Evolutionary conservation across 1,140 invertebrate genomes (phyloP).

Genomic region (Drosophila teissieri): DNA sequence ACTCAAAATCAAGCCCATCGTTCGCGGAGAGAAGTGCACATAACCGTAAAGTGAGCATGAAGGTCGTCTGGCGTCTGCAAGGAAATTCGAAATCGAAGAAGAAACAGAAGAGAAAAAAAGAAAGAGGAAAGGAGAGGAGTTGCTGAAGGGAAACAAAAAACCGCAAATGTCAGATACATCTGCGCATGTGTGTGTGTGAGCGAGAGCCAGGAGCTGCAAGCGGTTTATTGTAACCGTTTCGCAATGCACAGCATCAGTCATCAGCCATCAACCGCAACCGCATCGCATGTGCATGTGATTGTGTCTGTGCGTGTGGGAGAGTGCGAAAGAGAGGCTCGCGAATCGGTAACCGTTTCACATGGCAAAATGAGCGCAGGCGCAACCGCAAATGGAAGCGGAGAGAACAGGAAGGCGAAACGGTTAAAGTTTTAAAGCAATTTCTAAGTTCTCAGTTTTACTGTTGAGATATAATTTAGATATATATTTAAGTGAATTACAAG

Average conservation of each 20-base stretch:
- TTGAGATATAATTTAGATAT: no score
- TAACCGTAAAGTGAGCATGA: conserved; percentile 72
- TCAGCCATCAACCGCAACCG: conserved; percentile 39
- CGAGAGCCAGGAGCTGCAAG: conserved; percentile 43
- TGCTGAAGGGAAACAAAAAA: conserved; percentile 12
- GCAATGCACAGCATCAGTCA: conserved; percentile 46
- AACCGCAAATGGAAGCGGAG: conserved; percentile 2
- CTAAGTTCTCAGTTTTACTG: no score
- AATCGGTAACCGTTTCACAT: conserved; percentile 17
- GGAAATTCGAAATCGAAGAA: conserved; percentile 37
- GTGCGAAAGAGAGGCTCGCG: conserved; percentile 10
- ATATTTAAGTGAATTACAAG: no score
- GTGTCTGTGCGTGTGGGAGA: background rate
- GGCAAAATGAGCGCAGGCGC: conserved; percentile 22
- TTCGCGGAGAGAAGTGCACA: conserved; percentile 52
- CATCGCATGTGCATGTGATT: conserved; percentile 4
- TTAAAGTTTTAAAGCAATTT: background rate
- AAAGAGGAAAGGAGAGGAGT: background rate
- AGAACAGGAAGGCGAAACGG: conserved; percentile 1
- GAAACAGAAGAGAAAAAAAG: conserved; percentile 17
- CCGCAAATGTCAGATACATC: conserved; percentile 42
- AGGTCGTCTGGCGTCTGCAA: conserved; percentile 67
- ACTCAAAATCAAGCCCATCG: conserved; percentile 18
- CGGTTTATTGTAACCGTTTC: conserved; percentile 58
- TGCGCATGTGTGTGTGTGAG: background rate